A percentile compares a stretch with the other conserved stretches of the same genome.
Conservation (phyloP, 2,113 vertebrate genomes). For the Bujurquina vittata region DNA sequence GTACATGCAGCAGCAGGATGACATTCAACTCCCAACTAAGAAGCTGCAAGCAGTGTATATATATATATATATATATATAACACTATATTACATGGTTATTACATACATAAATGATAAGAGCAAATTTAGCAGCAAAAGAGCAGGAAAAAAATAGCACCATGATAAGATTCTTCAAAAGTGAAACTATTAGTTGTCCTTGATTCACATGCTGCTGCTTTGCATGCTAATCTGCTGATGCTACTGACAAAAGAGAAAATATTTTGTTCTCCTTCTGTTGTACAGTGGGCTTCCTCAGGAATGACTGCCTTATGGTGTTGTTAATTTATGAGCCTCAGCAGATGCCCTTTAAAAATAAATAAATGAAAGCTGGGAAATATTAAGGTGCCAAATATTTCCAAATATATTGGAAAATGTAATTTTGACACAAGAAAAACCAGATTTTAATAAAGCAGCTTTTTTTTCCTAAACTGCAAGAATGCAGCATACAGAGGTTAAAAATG, state of each 20-base stretch:
- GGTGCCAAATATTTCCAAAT: neutral
- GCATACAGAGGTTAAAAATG: neutral
- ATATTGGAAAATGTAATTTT: neutral
- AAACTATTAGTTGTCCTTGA: neutral
- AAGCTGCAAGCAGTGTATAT: neutral
- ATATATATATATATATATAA: no score
- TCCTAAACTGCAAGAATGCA: neutral
- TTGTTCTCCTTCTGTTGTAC: neutral
- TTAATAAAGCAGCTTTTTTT: constrained; percentile 4
- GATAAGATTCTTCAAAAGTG: neutral
- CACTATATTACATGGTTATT: neutral
- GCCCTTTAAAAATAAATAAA: neutral
- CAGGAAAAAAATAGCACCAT: neutral
- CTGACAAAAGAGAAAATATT: constrained; percentile 4
- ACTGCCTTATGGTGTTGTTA: neutral
- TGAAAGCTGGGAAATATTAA: neutral
- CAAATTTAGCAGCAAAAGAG: neutral
- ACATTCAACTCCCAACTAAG: neutral
- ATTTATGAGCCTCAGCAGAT: neutral
- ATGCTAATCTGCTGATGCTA: neutral
- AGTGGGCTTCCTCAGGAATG: constrained; percentile 2
- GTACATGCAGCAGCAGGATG: neutral
- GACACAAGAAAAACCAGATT: neutral
- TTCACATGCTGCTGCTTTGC: neutral
- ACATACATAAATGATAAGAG: constrained; percentile 1